These are phyloP conservation scores for Teleogryllus oceanicus DNA, from an alignment of 2,888 invertebrate genomes.

Conservation along the genomic window DNA sequence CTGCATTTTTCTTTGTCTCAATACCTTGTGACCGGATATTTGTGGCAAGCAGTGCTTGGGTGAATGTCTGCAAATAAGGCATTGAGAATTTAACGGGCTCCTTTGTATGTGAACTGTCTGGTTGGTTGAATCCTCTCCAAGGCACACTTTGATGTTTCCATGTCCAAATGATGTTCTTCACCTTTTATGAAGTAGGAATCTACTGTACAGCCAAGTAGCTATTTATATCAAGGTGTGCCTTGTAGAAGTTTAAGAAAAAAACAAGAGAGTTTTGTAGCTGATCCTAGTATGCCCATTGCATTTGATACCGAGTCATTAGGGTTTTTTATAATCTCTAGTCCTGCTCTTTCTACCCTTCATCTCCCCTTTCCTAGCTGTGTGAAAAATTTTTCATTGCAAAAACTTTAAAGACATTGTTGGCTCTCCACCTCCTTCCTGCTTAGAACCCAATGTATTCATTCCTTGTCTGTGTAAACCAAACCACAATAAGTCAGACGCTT, in stretches of 20 bases:
- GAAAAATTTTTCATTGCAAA: constrained; percentile 33
- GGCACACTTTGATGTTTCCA: constrained; percentile 32
- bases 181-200: constrained; percentile 12
- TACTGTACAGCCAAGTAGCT: background rate
- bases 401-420: constrained; percentile 23
- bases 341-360: constrained; percentile 38
- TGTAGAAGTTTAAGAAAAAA: constrained; percentile 33
- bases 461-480: constrained; percentile 33
- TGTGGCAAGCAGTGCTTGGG: constrained; percentile 35
- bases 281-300: constrained; percentile 38
- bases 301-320: constrained; percentile 38
- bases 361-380: constrained; percentile 34
- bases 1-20: constrained; percentile 38
- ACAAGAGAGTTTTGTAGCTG: constrained; percentile 36
- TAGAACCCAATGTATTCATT: constrained; percentile 36
- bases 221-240: constrained; percentile 35
- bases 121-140: constrained; percentile 32
- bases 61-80: constrained; percentile 34
- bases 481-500: constrained; percentile 31
- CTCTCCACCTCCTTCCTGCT: constrained; percentile 30
- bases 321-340: constrained; percentile 41
- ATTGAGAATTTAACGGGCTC: constrained; percentile 35
- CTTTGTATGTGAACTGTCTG: constrained; percentile 29
- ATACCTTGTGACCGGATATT: constrained; percentile 35
- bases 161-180: background rate